These are phyloP conservation scores for Cremastobaeus sp. DNA, from an alignment of 2,888 invertebrate genomes.

Conservation along the genomic window DNA sequence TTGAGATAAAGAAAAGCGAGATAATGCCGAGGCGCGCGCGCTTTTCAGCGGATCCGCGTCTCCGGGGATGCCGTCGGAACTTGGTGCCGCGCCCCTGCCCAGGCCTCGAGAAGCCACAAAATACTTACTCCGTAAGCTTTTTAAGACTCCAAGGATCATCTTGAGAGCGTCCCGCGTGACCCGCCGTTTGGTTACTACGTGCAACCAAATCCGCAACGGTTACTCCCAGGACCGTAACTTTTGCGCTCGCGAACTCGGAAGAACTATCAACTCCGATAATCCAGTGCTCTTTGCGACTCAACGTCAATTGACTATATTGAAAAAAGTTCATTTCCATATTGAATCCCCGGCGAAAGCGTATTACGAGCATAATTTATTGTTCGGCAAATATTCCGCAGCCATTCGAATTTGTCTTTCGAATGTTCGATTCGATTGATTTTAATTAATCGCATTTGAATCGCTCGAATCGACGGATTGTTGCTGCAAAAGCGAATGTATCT, in stretches of 20 bases:
- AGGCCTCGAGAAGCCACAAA: slow-evolving; percentile 52
- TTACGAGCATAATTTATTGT: neutral
- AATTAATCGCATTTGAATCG: too few species aligned
- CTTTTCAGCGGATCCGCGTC: slow-evolving; percentile 57
- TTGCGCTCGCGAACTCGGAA: slow-evolving; percentile 34
- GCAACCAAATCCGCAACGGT: slow-evolving; percentile 54
- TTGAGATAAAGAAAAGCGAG: slow-evolving; percentile 61
- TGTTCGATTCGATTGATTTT: too few species aligned
- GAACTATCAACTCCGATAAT: slow-evolving; percentile 41
- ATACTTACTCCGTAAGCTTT: slow-evolving; percentile 59
- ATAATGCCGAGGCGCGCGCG: slow-evolving; percentile 54
- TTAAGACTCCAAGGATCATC: slow-evolving; percentile 57
- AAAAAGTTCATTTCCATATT: slow-evolving; percentile 33
- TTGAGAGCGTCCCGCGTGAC: slow-evolving; percentile 60
- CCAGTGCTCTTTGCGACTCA: slow-evolving; percentile 16
- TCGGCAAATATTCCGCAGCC: neutral
- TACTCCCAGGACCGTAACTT: slow-evolving; percentile 51
- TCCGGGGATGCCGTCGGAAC: slow-evolving; percentile 57
- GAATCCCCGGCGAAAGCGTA: neutral
- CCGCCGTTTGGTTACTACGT: slow-evolving; percentile 55
- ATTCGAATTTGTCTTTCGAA: neutral
- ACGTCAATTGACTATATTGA: slow-evolving; percentile 32
- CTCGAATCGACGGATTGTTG: too few species aligned
- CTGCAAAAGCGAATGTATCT: too few species aligned
- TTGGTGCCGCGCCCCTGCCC: slow-evolving; percentile 26